Evolutionary conservation across 2,113 vertebrate genomes (phyloP), one percentile per base, ranked within the genome.

Genomic region (Eptatretus burgeri): DNA sequence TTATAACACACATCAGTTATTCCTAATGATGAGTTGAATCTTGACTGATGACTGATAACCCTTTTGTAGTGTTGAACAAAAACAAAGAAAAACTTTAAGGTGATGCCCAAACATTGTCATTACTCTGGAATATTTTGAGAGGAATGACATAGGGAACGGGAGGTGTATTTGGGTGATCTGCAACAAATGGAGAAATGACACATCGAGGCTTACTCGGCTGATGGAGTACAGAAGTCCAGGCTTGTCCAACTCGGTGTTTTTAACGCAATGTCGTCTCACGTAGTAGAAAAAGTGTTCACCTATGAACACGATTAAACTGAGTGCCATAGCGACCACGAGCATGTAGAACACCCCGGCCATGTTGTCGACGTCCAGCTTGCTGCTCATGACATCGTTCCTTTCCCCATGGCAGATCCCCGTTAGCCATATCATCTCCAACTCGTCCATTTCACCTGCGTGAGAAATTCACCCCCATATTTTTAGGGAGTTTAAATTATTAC

Each of bases 301-400:
- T 63, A 82, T 81, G 67, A 85, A 85, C 65, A 85, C 82, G 69
- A 85, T 74, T 66, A 85, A 72, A 65, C 82, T 84, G 65, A 85
- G 77, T 52, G 81, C 82, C 82, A 85, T 85, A 67, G 83, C 82
- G 69, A 85, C 83, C 69, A 85, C 75, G 52, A 85, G 76, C 83
- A 85, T 85, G 75, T 85, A 85, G 77, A 85, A 85, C 50, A 85
- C 82, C 1, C 83, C 83, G 1, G 83, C 83, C 83, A 85, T 85
- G 75, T 85, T 85, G 76, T 85, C 82, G 63, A 85, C 84, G 71
- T 85, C 83, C 72, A 85, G 77, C 71, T 85, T 84, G 73, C 81
- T 82, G 76, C 81, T 83, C 83, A 85, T 85, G 72, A 85, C 83
- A 71, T 85, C 83, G 67, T 83, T 85, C 71, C 84, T 85, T 74